These are phyloP conservation scores for Cryptus viduatorius DNA, from an alignment of 2,888 invertebrate genomes.

Conservation along the genomic window DNA sequence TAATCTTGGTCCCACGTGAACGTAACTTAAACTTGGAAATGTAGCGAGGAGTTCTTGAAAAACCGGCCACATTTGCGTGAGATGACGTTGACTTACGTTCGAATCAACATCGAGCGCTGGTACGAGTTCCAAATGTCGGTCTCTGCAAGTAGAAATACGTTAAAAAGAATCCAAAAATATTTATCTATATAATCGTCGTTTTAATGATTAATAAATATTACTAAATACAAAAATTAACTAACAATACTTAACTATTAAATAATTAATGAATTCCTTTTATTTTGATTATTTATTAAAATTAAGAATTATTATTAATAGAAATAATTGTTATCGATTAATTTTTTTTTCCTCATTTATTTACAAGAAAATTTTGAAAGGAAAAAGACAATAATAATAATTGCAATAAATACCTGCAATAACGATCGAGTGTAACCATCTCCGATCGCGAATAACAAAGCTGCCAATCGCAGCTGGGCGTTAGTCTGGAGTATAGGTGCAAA, in stretches of 20 bases:
- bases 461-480: slow-evolving; percentile 84
- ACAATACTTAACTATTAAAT: too few species aligned
- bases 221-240: too few species aligned
- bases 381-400: background rate
- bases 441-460: slow-evolving; percentile 85
- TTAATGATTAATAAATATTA: too few species aligned
- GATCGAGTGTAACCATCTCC: slow-evolving; percentile 87
- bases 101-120: slow-evolving; percentile 87
- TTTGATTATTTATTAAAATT: too few species aligned
- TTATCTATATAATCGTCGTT: background rate
- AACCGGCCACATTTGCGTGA: slow-evolving; percentile 86
- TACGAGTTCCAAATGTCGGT: slow-evolving; percentile 86
- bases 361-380: too few species aligned
- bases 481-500: slow-evolving; percentile 85
- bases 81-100: slow-evolving; percentile 85
- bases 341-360: too few species aligned
- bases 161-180: background rate
- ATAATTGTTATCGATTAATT: too few species aligned
- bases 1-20: slow-evolving; percentile 87
- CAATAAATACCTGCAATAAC: slow-evolving; percentile 85
- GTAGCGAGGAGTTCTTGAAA: slow-evolving; percentile 86
- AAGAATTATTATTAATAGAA: too few species aligned
- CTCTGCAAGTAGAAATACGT: slow-evolving; percentile 75
- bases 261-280: too few species aligned
- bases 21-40: slow-evolving; percentile 86